Conservation (phyloP, 2,888 invertebrate species). For the Drosophila longiperda region DNA sequence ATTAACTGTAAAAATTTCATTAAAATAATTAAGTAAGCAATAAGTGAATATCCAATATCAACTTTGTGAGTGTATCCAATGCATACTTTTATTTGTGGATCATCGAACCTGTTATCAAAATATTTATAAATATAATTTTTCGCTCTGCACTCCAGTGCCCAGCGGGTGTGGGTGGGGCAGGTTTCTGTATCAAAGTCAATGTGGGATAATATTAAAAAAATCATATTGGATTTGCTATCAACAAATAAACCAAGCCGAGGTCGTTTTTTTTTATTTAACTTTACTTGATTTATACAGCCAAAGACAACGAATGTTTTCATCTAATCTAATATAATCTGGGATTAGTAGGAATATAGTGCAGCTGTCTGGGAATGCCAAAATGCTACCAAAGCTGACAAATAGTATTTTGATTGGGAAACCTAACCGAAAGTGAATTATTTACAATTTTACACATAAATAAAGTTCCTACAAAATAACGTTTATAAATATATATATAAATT, state of each 20-base stretch:
- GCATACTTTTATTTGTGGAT: background rate
- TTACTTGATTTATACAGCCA: slow-evolving; percentile 34
- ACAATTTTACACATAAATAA: background rate
- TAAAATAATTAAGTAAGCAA: background rate
- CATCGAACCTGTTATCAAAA: background rate
- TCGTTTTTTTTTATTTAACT: slow-evolving; percentile 16
- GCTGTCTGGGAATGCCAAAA: slow-evolving; percentile 20
- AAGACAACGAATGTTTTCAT: slow-evolving; percentile 30
- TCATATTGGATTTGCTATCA: slow-evolving; percentile 48
- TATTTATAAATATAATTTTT: slow-evolving; percentile 27
- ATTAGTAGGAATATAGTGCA: slow-evolving; percentile 30
- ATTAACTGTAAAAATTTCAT: background rate
- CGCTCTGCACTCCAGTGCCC: background rate
- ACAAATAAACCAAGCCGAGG: slow-evolving; percentile 44
- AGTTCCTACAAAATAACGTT: too few species aligned
- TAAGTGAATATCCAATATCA: too few species aligned
- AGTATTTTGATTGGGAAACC: background rate
- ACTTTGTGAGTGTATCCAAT: background rate
- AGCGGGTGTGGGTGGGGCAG: background rate
- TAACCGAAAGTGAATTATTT: background rate
- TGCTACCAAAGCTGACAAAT: background rate
- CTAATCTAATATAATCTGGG: background rate
- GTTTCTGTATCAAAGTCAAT: slow-evolving; percentile 6
- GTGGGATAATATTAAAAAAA: slow-evolving; percentile 57
- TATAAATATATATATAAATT: too few species aligned